Evolutionary conservation across 2,888 invertebrate genomes (phyloP).

Genomic region (Cephus sareptanus): DNA sequence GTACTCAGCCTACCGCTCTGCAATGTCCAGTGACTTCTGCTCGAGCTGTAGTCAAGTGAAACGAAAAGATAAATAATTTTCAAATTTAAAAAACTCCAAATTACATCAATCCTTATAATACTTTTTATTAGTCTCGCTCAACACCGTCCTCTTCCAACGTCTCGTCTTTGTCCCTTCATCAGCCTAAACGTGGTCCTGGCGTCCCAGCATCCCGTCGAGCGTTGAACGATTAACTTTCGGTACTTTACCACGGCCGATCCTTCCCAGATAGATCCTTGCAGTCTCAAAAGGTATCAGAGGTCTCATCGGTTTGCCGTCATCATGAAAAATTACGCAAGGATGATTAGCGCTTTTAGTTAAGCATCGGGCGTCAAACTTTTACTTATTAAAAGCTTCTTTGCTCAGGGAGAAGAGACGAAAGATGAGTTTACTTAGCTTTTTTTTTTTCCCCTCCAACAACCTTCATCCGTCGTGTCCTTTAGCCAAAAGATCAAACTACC

Average conservation of each 20-base stretch:
- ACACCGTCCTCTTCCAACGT: background rate
- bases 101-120: background rate
- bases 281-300: background rate
- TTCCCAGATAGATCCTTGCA: background rate
- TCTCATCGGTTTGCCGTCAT: slow-evolving; percentile 55
- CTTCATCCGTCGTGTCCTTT: background rate
- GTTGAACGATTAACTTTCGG: background rate
- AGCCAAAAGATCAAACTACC: background rate
- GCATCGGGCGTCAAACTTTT: background rate
- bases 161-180: background rate
- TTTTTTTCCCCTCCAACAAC: background rate
- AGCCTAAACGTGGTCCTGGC: background rate
- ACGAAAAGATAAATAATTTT: background rate
- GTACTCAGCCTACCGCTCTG: slow-evolving; percentile 9
- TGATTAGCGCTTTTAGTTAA: slow-evolving; percentile 10
- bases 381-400: background rate
- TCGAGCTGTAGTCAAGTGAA: background rate
- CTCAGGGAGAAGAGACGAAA: background rate
- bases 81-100: background rate
- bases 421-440: background rate
- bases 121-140: background rate
- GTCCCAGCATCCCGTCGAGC: background rate
- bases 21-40: background rate
- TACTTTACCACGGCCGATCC: background rate
- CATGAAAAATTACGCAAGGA: slow-evolving; percentile 24